Conservation (phyloP, 2,113 vertebrate genomes). For the Equus quagga region DNA sequence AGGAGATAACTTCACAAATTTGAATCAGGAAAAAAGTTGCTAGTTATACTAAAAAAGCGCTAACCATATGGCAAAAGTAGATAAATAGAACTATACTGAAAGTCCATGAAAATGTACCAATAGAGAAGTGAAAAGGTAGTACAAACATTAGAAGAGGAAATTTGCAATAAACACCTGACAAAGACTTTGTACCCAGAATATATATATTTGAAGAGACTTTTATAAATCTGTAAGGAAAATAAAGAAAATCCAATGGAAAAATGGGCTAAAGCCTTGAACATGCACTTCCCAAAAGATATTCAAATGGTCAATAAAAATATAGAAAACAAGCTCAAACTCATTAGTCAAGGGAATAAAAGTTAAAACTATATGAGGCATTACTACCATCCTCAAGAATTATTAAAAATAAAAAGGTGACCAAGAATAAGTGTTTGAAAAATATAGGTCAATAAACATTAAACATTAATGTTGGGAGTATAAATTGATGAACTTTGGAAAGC, state of each 20-base stretch:
- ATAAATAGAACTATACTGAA: neutral
- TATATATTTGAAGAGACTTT: neutral
- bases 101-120: neutral
- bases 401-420: neutral
- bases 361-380: neutral
- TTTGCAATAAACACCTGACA: neutral
- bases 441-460: neutral
- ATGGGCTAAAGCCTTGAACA: neutral
- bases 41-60: neutral
- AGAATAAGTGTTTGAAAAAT: neutral
- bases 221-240: neutral
- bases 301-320: neutral
- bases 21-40: neutral
- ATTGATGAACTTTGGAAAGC: neutral
- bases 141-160: neutral
- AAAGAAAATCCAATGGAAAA: neutral
- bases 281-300: neutral
- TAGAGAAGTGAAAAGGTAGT: neutral
- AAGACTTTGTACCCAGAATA: neutral
- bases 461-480: neutral
- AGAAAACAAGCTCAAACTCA: neutral
- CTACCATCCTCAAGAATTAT: neutral
- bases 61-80: neutral
- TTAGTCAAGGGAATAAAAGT: neutral
- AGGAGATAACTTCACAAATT: neutral